Percentiles rank a stretch among this genome's conserved stretches.
Evolutionary conservation across 2,113 vertebrate genomes (phyloP).

Genomic region (Pithys albifrons): DNA sequence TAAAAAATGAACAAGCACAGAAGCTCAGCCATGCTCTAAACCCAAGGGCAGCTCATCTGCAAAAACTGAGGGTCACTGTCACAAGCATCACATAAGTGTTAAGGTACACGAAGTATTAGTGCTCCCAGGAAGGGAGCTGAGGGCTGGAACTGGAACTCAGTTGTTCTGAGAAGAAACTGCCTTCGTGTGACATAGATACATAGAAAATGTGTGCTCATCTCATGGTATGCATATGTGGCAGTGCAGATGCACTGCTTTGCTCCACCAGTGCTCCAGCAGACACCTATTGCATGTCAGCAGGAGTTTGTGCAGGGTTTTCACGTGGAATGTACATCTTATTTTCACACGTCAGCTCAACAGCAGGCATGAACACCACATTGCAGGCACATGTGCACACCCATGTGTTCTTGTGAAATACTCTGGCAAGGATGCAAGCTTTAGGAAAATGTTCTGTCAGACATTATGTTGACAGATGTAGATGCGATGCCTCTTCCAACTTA

Average conservation of each 20-base stretch:
- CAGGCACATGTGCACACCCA: slow-evolving; percentile 41
- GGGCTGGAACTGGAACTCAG: not conserved
- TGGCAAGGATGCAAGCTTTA: slow-evolving; percentile 32
- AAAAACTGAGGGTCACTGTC: not conserved
- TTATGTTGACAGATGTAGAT: slow-evolving; percentile 62
- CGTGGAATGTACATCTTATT: not conserved
- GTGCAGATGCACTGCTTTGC: not conserved
- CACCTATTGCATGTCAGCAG: slow-evolving; percentile 27
- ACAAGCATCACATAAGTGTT: not conserved
- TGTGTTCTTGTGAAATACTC: slow-evolving; percentile 52
- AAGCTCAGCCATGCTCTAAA: not conserved
- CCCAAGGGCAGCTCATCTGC: not conserved
- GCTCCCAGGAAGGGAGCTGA: not conserved
- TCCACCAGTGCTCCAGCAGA: not conserved
- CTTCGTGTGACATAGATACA: not conserved
- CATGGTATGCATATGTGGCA: not conserved
- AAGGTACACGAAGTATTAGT: not conserved
- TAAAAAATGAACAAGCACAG: not conserved
- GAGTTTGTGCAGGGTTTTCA: not conserved
- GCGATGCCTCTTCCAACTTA: slow-evolving; percentile 34
- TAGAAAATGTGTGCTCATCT: not conserved
- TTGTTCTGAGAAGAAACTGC: not conserved
- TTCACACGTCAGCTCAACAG: slow-evolving; percentile 34
- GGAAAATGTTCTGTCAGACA: slow-evolving; percentile 60
- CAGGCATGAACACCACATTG: slow-evolving; percentile 13